Evolutionary conservation across 1,140 invertebrate genomes (phyloP).

Genomic region (Coptotermes formosanus): DNA sequence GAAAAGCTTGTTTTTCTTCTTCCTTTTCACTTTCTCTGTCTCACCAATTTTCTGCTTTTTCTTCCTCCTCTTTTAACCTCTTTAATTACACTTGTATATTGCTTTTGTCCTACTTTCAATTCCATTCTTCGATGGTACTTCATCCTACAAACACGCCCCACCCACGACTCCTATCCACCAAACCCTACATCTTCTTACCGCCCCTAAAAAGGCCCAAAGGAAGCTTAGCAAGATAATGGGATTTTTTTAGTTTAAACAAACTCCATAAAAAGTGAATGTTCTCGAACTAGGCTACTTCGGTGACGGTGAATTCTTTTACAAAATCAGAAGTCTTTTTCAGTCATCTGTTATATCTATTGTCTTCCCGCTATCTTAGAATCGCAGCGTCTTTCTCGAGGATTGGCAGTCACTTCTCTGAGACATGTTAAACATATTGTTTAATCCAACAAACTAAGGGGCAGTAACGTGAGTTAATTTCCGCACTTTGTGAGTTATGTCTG

Average conservation of each 20-base stretch:
- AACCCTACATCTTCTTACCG: too few relatives aligned
- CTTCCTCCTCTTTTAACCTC: not conserved
- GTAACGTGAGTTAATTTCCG: too few relatives aligned
- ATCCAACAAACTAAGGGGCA: too few relatives aligned
- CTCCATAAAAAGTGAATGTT: not conserved
- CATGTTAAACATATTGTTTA: too few relatives aligned
- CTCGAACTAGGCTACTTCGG: not conserved
- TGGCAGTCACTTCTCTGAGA: not conserved
- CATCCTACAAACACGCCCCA: not conserved
- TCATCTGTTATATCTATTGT: not conserved
- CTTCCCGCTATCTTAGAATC: not conserved
- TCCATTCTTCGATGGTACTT: constrained; percentile 2
- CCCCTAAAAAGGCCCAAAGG: not conserved
- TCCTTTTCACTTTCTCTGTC: not conserved
- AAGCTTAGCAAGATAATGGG: constrained; percentile 6
- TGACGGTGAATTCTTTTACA: not conserved
- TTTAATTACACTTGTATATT: constrained; percentile 13
- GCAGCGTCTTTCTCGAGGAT: not conserved
- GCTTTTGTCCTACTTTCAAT: constrained; percentile 15
- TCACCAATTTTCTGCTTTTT: not conserved
- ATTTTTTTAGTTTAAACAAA: not conserved
- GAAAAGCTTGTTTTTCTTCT: constrained; percentile 3
- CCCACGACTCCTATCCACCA: not conserved
- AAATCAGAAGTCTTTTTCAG: not conserved
- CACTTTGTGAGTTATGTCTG: not conserved